These are phyloP conservation scores for Cyclophora albipunctata DNA, from an alignment of 2,888 invertebrate species.

Conservation along the genomic window DNA sequence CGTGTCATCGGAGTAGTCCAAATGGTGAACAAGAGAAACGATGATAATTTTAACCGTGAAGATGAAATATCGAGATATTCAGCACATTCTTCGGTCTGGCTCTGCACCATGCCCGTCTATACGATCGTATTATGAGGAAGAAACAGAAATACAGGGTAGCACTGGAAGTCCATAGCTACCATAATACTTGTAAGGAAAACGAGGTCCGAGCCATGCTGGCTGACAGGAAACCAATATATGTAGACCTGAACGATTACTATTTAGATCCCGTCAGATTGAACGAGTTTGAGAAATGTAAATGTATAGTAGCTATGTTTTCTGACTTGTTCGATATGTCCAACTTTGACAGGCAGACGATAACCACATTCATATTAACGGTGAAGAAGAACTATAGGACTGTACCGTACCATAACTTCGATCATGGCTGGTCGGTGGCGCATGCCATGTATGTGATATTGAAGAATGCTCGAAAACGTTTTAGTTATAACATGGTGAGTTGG, in stretches of 20 bases:
- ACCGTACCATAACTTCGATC: slow-evolving; percentile 92
- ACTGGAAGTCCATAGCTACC: slow-evolving; percentile 88
- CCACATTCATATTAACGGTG: slow-evolving; percentile 86
- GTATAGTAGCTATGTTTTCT: slow-evolving; percentile 84
- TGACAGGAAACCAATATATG: slow-evolving; percentile 21
- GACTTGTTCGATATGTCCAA: slow-evolving; percentile 80
- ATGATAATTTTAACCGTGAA: slow-evolving; percentile 72
- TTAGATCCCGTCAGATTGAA: slow-evolving; percentile 83
- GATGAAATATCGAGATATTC: slow-evolving; percentile 89
- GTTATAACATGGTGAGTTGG: slow-evolving; percentile 39
- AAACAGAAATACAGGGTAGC: slow-evolving; percentile 90
- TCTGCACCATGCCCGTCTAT: slow-evolving; percentile 88
- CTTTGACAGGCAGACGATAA: slow-evolving; percentile 80
- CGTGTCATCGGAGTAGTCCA: slow-evolving; percentile 90
- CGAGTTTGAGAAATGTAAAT: slow-evolving; percentile 82
- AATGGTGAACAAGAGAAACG: slow-evolving; percentile 85
- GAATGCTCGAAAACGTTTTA: slow-evolving; percentile 38
- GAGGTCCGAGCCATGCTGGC: slow-evolving; percentile 70
- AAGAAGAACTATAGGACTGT: slow-evolving; percentile 89
- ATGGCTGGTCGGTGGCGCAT: slow-evolving; percentile 91
- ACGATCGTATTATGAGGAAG: slow-evolving; percentile 86
- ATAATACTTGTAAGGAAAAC: slow-evolving; percentile 85
- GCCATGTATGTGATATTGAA: slow-evolving; percentile 86
- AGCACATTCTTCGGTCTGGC: slow-evolving; percentile 91
- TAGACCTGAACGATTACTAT: slow-evolving; percentile 76